Evolutionary conservation across 2,113 vertebrate species (phyloP).

Genomic region (Jacana jacana): DNA sequence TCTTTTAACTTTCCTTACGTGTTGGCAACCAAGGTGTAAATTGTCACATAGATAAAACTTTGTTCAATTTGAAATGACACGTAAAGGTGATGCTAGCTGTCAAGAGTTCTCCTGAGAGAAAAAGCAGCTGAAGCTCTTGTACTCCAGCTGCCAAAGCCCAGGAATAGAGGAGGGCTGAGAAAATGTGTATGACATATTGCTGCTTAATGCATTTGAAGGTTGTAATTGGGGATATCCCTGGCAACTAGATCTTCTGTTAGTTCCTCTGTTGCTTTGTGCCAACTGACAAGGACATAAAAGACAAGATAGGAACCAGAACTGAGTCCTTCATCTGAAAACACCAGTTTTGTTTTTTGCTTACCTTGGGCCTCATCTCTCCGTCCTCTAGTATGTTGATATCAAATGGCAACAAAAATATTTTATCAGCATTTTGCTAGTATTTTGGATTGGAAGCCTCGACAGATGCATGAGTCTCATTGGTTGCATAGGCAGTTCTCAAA

Average conservation of each 20-base stretch:
- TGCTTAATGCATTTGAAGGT: neutral
- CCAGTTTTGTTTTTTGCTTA: neutral
- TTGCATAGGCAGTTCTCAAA: neutral
- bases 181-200: neutral
- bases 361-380: neutral
- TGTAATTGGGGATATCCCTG: neutral
- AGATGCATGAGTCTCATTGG: neutral
- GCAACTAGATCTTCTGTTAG: neutral
- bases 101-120: neutral
- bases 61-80: neutral
- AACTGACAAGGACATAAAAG: neutral
- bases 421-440: neutral
- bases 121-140: neutral
- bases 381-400: neutral
- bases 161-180: neutral
- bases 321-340: neutral
- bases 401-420: neutral
- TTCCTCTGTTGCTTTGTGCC: neutral
- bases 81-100: neutral
- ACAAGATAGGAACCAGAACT: neutral
- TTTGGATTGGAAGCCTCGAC: neutral
- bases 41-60: neutral
- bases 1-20: neutral
- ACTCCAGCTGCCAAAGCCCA: neutral
- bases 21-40: neutral